These are phyloP conservation scores for Rhyacophila evoluta DNA, from an alignment of 2,888 invertebrate species.

Conservation along the genomic window DNA sequence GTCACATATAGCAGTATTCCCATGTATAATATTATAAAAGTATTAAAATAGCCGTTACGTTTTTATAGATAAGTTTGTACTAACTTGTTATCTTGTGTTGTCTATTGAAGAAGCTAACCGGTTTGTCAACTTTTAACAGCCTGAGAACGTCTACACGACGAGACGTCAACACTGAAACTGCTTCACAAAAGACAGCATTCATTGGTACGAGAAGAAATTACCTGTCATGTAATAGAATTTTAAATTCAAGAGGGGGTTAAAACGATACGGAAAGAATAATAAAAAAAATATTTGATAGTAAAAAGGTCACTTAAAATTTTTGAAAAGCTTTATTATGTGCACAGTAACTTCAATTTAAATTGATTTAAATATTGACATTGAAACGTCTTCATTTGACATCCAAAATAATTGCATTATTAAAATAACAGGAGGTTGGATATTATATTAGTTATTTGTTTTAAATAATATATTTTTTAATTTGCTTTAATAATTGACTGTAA, in stretches of 20 bases:
- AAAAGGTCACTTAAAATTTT: too few relatives aligned
- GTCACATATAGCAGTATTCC: too few relatives aligned
- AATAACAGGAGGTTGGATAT: too few relatives aligned
- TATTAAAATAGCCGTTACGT: background rate
- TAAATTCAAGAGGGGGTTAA: background rate
- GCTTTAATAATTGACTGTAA: too few relatives aligned
- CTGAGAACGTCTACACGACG: background rate
- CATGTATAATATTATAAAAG: background rate
- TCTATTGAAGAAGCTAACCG: background rate
- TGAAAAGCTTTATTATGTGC: too few relatives aligned
- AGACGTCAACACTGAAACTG: background rate
- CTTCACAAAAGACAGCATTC: background rate
- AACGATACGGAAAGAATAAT: background rate
- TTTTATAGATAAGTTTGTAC: background rate
- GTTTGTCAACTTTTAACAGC: background rate
- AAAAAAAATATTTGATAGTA: too few relatives aligned
- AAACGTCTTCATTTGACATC: too few relatives aligned
- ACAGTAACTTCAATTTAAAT: too few relatives aligned
- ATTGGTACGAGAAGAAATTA: background rate
- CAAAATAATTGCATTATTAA: too few relatives aligned
- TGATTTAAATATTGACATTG: too few relatives aligned
- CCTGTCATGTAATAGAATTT: background rate
- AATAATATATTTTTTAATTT: too few relatives aligned
- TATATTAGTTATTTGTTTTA: too few relatives aligned
- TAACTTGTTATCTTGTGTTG: constrained; percentile 1